Conservation (phyloP, 2,888 invertebrate species). For the Steinernema carpocapsae region DNA sequence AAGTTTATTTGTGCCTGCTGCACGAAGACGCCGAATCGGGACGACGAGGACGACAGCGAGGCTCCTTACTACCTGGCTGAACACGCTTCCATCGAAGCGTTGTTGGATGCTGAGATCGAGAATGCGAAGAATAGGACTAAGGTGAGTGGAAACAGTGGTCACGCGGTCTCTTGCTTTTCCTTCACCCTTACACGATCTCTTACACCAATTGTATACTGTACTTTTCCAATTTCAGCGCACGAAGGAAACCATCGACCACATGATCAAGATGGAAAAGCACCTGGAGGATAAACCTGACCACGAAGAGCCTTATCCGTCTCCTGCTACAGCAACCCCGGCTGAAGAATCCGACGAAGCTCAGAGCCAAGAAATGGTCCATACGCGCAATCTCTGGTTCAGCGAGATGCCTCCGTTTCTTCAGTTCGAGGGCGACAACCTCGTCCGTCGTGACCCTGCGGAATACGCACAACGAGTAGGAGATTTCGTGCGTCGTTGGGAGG, state of each 20-base stretch:
- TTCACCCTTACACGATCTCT: too few relatives aligned
- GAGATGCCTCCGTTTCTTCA: conserved; percentile 8
- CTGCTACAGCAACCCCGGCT: background rate
- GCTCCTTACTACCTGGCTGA: background rate
- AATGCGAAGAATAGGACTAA: background rate
- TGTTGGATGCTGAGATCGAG: conserved; percentile 9
- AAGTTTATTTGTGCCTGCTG: conserved; percentile 20
- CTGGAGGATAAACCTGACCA: background rate
- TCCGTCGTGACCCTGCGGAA: background rate
- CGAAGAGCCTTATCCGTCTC: background rate
- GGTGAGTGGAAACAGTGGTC: too few relatives aligned
- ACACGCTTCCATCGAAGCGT: conserved; percentile 2
- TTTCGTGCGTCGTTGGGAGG: background rate
- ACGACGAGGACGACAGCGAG: conserved; percentile 20
- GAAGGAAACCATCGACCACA: too few relatives aligned
- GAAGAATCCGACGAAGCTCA: too few relatives aligned
- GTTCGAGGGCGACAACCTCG: conserved; percentile 9
- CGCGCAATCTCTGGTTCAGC: conserved; percentile 7
- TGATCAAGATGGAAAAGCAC: too few relatives aligned
- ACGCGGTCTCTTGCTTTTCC: too few relatives aligned
- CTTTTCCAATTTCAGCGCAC: too few relatives aligned
- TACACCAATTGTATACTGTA: too few relatives aligned
- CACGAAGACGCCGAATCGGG: background rate
- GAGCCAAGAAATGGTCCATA: too few relatives aligned
- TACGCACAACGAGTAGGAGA: background rate